Evolutionary conservation across 2,113 vertebrate species (phyloP).

Genomic region (Odontophorus gujanensis): DNA sequence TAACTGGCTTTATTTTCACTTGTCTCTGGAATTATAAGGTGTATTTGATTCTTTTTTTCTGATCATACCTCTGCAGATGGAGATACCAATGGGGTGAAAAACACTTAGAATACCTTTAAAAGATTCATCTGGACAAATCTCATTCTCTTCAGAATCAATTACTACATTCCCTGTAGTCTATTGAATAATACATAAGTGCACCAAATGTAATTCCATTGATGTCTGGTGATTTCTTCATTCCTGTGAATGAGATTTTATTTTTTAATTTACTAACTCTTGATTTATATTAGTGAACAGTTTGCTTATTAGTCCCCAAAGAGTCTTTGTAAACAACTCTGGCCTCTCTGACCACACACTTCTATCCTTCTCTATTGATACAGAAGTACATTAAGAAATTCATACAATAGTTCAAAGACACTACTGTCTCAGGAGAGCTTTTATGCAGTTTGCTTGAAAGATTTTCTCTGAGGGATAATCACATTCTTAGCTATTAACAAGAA

Average conservation of each 20-base stretch:
- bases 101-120: not conserved
- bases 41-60: not conserved
- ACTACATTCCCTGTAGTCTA: not conserved
- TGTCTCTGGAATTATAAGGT: not conserved
- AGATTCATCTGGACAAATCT: constrained; percentile 19
- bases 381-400: not conserved
- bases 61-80: not conserved
- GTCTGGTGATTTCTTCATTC: constrained; percentile 32
- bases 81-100: not conserved
- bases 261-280: constrained; percentile 27
- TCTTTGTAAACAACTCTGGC: constrained; percentile 12
- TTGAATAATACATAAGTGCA: constrained; percentile 30
- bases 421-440: not conserved
- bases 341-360: not conserved
- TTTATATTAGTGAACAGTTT: constrained; percentile 34
- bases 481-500: constrained; percentile 22
- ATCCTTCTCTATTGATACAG: constrained; percentile 36
- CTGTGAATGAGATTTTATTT: not conserved
- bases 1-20: not conserved
- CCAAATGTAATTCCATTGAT: constrained; percentile 31
- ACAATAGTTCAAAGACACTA: not conserved
- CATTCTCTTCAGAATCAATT: constrained; percentile 39
- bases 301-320: constrained; percentile 7
- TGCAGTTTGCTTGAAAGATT: constrained; percentile 31
- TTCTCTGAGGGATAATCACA: constrained; percentile 33